phyloP scores from a whole-genome alignment of 2,797 vertebrate genomes.

The Clarias fuscus region DNA sequence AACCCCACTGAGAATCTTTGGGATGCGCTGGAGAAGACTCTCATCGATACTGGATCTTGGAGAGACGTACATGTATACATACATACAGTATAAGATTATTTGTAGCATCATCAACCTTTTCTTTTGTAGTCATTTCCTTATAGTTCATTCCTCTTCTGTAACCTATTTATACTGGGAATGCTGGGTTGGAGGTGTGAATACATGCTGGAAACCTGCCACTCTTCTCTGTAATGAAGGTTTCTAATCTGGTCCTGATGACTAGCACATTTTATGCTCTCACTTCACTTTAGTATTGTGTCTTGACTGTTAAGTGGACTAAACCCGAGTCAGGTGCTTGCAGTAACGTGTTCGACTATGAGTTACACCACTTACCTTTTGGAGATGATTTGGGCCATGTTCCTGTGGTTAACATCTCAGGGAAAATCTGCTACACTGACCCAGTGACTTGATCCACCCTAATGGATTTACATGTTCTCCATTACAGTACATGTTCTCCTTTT shows the following conservation, averaged over 20 bases:
- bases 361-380: background rate
- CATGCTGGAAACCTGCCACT: too few species aligned
- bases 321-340: background rate
- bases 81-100: too few species aligned
- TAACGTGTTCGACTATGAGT: background rate
- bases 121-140: background rate
- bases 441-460: background rate
- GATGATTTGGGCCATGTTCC: background rate
- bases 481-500: background rate
- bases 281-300: background rate
- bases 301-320: background rate
- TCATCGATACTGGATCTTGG: too few species aligned
- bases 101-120: too few species aligned
- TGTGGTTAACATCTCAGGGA: background rate
- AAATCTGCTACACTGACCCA: background rate
- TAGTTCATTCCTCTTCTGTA: background rate
- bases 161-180: background rate
- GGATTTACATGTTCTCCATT: too few species aligned
- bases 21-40: too few species aligned
- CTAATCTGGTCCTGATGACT: constrained; percentile 28
- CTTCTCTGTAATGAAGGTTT: background rate
- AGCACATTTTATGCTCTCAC: background rate
- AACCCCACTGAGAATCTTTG: too few species aligned
- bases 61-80: too few species aligned
- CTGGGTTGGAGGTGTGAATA: background rate